These are phyloP conservation scores for Cybosia mesomella DNA, from an alignment of 2,888 invertebrate species.

Conservation along the genomic window DNA sequence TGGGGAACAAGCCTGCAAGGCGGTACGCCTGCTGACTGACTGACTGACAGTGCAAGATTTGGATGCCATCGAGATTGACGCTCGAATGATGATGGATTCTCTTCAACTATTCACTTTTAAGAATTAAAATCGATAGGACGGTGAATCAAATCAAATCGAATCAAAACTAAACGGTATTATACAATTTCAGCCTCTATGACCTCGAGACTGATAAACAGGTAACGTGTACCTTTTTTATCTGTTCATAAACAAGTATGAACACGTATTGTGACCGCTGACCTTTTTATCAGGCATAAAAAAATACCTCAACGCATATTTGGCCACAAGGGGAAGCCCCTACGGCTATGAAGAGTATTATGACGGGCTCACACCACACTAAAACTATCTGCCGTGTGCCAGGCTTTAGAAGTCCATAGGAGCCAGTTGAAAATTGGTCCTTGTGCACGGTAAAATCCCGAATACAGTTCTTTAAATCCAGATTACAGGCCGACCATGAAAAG, in stretches of 20 bases:
- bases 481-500: too few relatives aligned
- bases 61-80: too few relatives aligned
- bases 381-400: not conserved
- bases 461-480: too few relatives aligned
- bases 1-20: too few relatives aligned
- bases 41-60: too few relatives aligned
- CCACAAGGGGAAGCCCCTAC: not conserved
- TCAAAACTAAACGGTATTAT: not conserved
- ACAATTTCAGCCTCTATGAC: not conserved
- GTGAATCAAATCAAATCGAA: too few relatives aligned
- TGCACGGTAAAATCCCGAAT: too few relatives aligned
- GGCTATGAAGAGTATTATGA: not conserved
- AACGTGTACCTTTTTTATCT: not conserved
- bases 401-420: not conserved
- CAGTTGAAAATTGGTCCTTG: not conserved
- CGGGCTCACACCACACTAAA: not conserved
- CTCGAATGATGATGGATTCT: too few relatives aligned
- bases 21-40: too few relatives aligned
- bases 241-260: not conserved
- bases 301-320: not conserved
- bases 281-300: not conserved
- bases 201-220: not conserved
- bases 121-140: too few relatives aligned
- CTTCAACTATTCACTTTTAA: too few relatives aligned
- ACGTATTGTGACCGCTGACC: conserved; percentile 1